Evolutionary conservation across 2,888 invertebrate species (phyloP), one percentile per base, ranked within the genome.

Genomic region (Pomacea canaliculata): DNA sequence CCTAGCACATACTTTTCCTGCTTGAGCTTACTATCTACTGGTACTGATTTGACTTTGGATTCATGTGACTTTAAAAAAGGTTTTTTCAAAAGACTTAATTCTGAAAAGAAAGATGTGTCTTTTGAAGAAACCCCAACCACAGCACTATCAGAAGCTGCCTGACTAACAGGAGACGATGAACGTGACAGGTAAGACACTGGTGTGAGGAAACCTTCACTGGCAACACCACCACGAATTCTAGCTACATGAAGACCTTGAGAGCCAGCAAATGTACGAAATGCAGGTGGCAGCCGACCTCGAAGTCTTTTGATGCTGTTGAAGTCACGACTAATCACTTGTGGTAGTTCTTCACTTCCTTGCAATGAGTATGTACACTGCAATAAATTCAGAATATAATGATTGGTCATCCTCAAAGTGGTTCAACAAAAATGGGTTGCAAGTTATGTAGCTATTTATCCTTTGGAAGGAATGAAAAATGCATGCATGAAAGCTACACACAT

Each of bases 241-340:
- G 70, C 62, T 18, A 71, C 63, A 74, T 78, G 59, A 68, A 62
- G 62, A n/a, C 63, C 67, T 37, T 77, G 59, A 27, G 68, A 56
- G 70, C 23, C 7, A n/a, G 60, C 46, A 80, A 66, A 23, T 81
- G 79, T 60, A 76, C 76, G 46, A 80, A 72, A 37, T 69, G 80
- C 60, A 82, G 78, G 71, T 70, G 73, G 81, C 71, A 56, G 80
- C 79, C 65, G 60, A 63, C 27, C 72, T 56, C 23, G 71, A 49
- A 73, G 71, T 65, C 59, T 71, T 71, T 65, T 78, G 48, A 76
- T 69, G 18, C 23, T 72, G 48, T 18, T 63, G n/a, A 70, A 73
- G 27, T 70, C 70, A 27, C 76, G 59, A 19, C 19, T 69, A 46
- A 70, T 56, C 59, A 73, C 19, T 48, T 27, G 27, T 60, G n/a